Evolutionary conservation across 2,797 vertebrate species (phyloP).

Genomic region (Melopsittacus undulatus): DNA sequence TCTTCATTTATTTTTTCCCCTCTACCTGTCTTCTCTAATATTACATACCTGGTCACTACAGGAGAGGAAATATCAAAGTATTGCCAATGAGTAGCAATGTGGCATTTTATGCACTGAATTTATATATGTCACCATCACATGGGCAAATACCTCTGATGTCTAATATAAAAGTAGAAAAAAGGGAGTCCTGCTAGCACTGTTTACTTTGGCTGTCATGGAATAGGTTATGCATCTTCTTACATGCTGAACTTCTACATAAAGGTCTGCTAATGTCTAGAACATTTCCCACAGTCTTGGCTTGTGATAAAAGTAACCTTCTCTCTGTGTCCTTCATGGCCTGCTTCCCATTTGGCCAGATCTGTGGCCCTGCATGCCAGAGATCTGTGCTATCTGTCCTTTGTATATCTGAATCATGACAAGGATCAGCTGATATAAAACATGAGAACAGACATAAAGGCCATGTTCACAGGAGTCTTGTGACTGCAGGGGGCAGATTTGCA

Average conservation of each 20-base stretch:
- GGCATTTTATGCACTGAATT: not conserved
- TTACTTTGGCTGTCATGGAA: conserved; percentile 47
- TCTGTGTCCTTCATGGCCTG: conserved; percentile 24
- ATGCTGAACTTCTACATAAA: not conserved
- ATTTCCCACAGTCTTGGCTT: conserved; percentile 57
- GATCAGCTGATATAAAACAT: conserved; percentile 59
- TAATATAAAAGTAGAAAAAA: conserved; percentile 15
- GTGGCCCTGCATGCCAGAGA: not conserved
- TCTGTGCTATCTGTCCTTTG: conserved; percentile 23
- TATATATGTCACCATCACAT: not conserved
- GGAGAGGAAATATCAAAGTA: not conserved
- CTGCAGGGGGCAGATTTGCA: conserved; percentile 53
- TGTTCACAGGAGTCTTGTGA: not conserved
- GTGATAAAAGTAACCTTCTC: conserved; percentile 47
- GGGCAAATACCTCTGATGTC: conserved; percentile 11
- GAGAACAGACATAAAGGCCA: not conserved
- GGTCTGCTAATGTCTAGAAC: conserved; percentile 35
- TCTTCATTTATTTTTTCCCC: not conserved
- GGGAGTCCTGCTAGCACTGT: conserved; percentile 18
- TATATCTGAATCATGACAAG: conserved; percentile 40
- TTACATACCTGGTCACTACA: not conserved
- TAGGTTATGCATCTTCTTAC: conserved; percentile 31
- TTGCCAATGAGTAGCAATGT: not conserved
- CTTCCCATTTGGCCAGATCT: conserved; percentile 24
- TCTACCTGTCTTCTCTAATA: not conserved